phyloP scores from a whole-genome alignment of 30 jellyfish, hydroid and myxozoan species.

The Aurelia coerulea region DNA sequence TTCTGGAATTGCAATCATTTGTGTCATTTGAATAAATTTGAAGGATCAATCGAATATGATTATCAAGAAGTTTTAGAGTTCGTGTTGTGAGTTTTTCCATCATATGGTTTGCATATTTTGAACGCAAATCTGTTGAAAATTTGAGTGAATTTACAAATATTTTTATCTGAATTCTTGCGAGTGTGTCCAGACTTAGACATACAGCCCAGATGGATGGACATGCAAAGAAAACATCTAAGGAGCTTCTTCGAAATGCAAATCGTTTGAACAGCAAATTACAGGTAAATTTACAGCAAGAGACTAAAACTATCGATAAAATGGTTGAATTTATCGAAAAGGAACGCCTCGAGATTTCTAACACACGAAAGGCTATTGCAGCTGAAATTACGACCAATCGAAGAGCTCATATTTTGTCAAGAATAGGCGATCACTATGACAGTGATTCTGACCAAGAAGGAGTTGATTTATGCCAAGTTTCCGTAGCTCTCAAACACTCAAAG shows the following conservation, averaged over 20 bases:
- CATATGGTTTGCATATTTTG: no score
- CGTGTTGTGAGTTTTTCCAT: no score
- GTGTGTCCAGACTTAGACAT: no score
- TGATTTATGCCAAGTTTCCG: not conserved
- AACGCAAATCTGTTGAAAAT: no score
- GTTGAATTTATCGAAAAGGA: conserved; percentile 16
- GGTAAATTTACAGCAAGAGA: not conserved
- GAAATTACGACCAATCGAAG: conserved; percentile 5
- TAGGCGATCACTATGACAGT: not conserved
- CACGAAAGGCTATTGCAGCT: conserved; percentile 28
- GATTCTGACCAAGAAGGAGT: not conserved
- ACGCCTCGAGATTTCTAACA: not conserved
- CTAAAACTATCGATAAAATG: conserved; percentile 7
- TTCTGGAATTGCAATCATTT: no score
- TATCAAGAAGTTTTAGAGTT: no score
- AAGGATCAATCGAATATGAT: no score
- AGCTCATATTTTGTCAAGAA: not conserved
- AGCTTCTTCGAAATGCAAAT: not conserved
- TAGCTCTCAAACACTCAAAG: conserved; percentile 27
- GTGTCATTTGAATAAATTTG: no score
- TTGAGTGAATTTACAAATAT: no score
- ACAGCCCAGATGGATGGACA: no score
- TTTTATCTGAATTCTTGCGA: no score
- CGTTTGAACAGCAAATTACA: conserved; percentile 4
- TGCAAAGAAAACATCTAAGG: no score